Evolutionary conservation across 1,140 invertebrate species (phyloP).

Genomic region (Lucilia sericata): DNA sequence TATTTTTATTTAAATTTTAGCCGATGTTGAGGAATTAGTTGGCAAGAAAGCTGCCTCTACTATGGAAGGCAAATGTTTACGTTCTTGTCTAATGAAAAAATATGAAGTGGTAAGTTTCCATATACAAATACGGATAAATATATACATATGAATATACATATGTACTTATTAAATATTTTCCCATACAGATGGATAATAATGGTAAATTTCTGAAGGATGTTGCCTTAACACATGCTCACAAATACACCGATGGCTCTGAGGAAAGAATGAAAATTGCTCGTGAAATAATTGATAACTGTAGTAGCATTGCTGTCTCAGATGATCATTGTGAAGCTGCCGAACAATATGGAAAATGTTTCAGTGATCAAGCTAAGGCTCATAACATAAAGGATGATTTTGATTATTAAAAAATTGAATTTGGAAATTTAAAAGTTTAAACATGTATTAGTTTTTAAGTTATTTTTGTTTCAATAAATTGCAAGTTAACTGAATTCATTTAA

Average conservation of each 20-base stretch:
- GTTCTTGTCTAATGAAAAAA: constrained; percentile 61
- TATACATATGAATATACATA: too few relatives aligned
- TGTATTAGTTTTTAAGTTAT: too few relatives aligned
- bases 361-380: constrained; percentile 39
- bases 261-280: constrained; percentile 50
- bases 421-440: too few relatives aligned
- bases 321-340: constrained; percentile 54
- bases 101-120: constrained; percentile 55
- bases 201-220: constrained; percentile 57
- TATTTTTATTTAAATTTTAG: constrained; percentile 44
- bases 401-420: not conserved
- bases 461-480: too few relatives aligned
- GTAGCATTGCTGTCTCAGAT: constrained; percentile 52
- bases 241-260: constrained; percentile 51
- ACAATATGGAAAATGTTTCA: constrained; percentile 40
- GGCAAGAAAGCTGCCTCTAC: constrained; percentile 50
- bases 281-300: constrained; percentile 57
- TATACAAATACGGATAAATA: too few relatives aligned
- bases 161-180: too few relatives aligned
- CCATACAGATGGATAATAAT: constrained; percentile 58
- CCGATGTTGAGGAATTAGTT: constrained; percentile 57
- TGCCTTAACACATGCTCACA: constrained; percentile 53
- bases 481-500: too few relatives aligned
- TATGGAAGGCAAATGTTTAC: constrained; percentile 58
- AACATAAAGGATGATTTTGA: constrained; percentile 27